These are phyloP conservation scores for Catagonus wagneri DNA, from an alignment of 2,113 vertebrate genomes.

Conservation along the genomic window DNA sequence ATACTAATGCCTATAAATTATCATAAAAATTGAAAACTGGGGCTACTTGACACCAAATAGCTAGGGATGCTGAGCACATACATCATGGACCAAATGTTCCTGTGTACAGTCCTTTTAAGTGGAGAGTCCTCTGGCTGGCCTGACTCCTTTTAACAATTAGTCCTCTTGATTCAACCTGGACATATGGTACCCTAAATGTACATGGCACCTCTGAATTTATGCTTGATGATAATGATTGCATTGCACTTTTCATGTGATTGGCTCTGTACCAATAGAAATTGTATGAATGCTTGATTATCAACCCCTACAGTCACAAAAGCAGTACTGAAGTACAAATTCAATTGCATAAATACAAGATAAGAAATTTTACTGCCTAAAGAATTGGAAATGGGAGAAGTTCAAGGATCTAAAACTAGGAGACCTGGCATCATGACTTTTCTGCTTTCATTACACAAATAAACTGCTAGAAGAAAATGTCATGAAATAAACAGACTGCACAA, in stretches of 20 bases:
- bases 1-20: background rate
- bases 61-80: background rate
- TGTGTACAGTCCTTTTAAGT: rapidly evolving
- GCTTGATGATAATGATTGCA: background rate
- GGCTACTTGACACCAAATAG: background rate
- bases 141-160: background rate
- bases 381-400: background rate
- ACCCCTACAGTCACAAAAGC: background rate
- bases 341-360: background rate
- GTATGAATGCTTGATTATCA: background rate
- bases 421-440: background rate
- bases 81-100: background rate
- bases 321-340: background rate
- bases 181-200: background rate
- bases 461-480: background rate
- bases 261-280: background rate
- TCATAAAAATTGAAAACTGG: background rate
- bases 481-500: background rate
- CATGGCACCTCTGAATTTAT: background rate
- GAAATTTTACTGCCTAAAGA: background rate
- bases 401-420: background rate
- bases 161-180: background rate
- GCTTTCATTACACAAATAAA: background rate
- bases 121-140: background rate
- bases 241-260: background rate